phyloP scores from a whole-genome alignment of 2,797 vertebrate species.

The Enteromius thamalakanensis region DNA sequence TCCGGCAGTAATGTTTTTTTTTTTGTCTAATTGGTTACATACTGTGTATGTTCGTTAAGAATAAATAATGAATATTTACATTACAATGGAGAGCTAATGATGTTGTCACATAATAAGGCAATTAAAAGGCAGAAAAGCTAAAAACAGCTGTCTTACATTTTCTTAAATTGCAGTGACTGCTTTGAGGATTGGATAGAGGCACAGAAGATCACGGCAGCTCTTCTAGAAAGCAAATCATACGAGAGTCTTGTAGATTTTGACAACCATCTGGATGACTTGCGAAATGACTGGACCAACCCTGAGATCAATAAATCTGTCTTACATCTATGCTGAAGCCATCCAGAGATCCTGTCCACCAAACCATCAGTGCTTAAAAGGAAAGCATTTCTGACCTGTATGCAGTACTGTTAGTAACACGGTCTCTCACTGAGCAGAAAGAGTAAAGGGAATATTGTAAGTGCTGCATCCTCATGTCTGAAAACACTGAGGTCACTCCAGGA shows the following conservation, averaged over 20 bases:
- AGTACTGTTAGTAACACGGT: conserved; percentile 61
- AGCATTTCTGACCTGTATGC: conserved; percentile 61
- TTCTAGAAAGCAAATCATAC: conserved; percentile 90
- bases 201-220: conserved; percentile 89
- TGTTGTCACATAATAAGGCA: not conserved
- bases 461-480: conserved; percentile 2
- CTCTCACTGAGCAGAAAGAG: conserved; percentile 61
- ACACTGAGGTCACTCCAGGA: conserved; percentile 13
- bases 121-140: not conserved
- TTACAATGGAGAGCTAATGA: not conserved
- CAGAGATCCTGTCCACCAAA: conserved; percentile 38
- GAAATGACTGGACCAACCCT: conserved; percentile 98
- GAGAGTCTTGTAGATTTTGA: conserved; percentile 96
- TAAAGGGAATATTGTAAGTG: conserved; percentile 57
- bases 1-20: too few species aligned
- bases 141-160: conserved; percentile 1
- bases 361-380: conserved; percentile 68
- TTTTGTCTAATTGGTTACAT: too few species aligned
- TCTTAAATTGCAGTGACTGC: conserved; percentile 80
- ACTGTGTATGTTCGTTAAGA: too few species aligned
- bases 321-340: conserved; percentile 86
- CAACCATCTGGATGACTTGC: conserved; percentile 96
- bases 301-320: conserved; percentile 97
- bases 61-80: too few species aligned
- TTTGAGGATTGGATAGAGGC: conserved; percentile 97